phyloP scores from a whole-genome alignment of 2,888 invertebrate species.

The Eulithis testata region DNA sequence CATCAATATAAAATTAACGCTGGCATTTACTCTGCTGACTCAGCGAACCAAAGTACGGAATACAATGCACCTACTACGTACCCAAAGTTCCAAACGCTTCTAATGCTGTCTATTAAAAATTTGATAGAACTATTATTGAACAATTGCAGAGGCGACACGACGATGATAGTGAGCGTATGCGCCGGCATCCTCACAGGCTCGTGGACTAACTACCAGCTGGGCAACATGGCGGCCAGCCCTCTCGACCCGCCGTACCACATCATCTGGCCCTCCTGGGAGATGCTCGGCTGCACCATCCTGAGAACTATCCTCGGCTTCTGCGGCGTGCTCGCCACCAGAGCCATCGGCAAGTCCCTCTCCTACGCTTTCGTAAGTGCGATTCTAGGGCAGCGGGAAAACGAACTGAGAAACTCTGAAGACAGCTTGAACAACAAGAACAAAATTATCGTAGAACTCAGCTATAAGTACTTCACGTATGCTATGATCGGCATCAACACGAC shows the following conservation, averaged over 20 bases:
- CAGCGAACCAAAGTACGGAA: no score
- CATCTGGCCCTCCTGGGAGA: conserved; percentile 91
- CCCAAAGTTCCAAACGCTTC: no score
- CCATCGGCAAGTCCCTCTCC: conserved; percentile 87
- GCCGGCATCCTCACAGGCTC: conserved; percentile 91
- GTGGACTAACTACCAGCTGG: conserved; percentile 93
- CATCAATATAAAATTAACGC: no score
- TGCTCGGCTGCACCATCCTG: conserved; percentile 87
- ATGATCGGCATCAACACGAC: conserved; percentile 92
- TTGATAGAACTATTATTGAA: no score
- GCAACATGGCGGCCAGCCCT: conserved; percentile 86
- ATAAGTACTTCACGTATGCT: conserved; percentile 92
- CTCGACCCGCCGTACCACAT: conserved; percentile 89
- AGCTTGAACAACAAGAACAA: conserved; percentile 88
- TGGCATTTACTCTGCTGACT: no score
- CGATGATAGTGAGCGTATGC: conserved; percentile 93
- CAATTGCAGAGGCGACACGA: conserved; percentile 91
- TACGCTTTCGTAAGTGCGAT: conserved; percentile 89
- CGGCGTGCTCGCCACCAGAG: conserved; percentile 88
- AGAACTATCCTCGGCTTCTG: conserved; percentile 91
- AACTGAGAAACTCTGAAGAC: conserved; percentile 87
- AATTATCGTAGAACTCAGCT: conserved; percentile 91
- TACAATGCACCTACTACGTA: no score
- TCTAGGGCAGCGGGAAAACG: conserved; percentile 87
- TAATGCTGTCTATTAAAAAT: no score